Evolutionary conservation across 1,140 invertebrate species (phyloP).

Genomic region (Euborellia annulipes): DNA sequence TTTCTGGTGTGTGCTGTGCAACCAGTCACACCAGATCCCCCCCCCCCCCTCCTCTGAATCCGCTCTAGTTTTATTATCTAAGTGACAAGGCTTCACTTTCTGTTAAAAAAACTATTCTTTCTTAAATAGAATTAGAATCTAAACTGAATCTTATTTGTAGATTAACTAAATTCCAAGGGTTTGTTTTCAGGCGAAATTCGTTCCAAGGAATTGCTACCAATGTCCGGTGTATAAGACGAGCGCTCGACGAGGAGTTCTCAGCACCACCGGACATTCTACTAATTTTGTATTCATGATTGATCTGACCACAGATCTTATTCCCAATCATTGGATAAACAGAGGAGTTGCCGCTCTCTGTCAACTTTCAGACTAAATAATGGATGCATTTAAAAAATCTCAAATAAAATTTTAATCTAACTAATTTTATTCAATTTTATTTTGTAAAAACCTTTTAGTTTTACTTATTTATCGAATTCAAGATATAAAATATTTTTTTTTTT

Average conservation of each 20-base stretch:
- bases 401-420: no score
- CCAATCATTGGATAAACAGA: slow-evolving; percentile 74
- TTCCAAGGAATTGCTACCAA: slow-evolving; percentile 40
- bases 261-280: slow-evolving; percentile 74
- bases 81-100: no score
- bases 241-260: slow-evolving; percentile 54
- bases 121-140: neutral
- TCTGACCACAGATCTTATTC: slow-evolving; percentile 41
- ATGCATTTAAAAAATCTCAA: no score
- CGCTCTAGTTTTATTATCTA: no score
- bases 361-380: slow-evolving; percentile 47
- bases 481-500: no score
- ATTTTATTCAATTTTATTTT: no score
- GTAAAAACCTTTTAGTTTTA: no score
- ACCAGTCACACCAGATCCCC: no score
- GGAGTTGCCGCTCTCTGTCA: slow-evolving; percentile 65
- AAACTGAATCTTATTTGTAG: neutral
- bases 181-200: slow-evolving; percentile 25
- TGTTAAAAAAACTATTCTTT: neutral
- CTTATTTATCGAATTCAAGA: no score
- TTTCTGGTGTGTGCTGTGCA: no score
- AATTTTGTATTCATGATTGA: slow-evolving; percentile 76
- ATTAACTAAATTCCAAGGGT: neutral
- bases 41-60: no score
- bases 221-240: slow-evolving; percentile 83